Evolutionary conservation across 2,888 invertebrate genomes (phyloP).

Genomic region (Morinoia aosen): DNA sequence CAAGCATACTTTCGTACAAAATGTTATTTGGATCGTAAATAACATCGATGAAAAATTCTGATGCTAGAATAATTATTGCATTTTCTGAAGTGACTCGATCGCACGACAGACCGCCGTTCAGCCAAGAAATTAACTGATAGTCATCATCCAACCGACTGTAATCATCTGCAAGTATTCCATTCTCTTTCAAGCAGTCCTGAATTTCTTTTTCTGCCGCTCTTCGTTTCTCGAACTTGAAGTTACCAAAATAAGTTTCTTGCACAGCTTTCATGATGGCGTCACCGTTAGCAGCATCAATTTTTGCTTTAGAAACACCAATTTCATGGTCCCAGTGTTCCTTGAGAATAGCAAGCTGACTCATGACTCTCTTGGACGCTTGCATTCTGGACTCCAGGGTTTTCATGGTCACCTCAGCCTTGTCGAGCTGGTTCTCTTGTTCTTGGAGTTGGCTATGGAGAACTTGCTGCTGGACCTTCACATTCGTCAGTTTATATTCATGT

Average conservation of each 20-base stretch:
- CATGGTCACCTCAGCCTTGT: conserved; percentile 65
- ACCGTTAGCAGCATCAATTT: conserved; percentile 57
- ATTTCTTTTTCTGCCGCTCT: background rate
- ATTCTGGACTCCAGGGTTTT: conserved; percentile 64
- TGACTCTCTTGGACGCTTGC: conserved; percentile 65
- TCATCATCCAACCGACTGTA: conserved; percentile 58
- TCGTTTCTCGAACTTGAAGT: conserved; percentile 53
- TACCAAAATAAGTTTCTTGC: conserved; percentile 61
- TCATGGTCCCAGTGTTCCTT: conserved; percentile 64
- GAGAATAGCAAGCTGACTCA: conserved; percentile 61
- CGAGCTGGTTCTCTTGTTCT: conserved; percentile 64
- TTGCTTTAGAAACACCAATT: conserved; percentile 54
- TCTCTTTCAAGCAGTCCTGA: conserved; percentile 54
- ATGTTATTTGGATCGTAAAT: conserved; percentile 29
- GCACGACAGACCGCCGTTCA: background rate
- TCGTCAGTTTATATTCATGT: conserved; percentile 61
- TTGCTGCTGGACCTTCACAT: conserved; percentile 63
- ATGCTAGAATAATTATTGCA: background rate
- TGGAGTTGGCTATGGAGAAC: conserved; percentile 62
- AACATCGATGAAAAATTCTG: conserved; percentile 16
- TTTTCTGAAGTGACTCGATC: background rate
- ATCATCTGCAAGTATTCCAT: conserved; percentile 56
- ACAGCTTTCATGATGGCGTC: conserved; percentile 62
- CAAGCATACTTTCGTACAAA: background rate
- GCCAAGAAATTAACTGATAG: background rate